Evolutionary conservation across 2,113 vertebrate genomes (phyloP).

Genomic region (Naja naja): DNA sequence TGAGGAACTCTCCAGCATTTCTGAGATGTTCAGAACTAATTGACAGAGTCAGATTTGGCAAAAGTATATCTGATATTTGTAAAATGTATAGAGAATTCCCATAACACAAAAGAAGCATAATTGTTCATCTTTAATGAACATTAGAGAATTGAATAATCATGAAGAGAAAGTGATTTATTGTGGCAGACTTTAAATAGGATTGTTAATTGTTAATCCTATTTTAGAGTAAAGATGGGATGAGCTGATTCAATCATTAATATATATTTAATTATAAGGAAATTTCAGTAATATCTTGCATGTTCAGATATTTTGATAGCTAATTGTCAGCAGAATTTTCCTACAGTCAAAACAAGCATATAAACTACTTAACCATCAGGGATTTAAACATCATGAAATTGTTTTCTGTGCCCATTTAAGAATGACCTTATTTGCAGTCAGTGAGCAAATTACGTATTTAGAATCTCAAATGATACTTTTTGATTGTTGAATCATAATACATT

Average conservation of each 20-base stretch:
- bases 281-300: neutral
- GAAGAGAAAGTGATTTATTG: neutral
- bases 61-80: neutral
- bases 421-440: neutral
- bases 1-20: neutral
- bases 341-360: neutral
- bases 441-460: neutral
- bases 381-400: neutral
- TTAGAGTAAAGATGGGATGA: neutral
- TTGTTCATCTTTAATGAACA: neutral
- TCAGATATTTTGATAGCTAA: neutral
- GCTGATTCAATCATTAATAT: neutral
- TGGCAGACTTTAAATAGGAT: neutral
- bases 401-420: neutral
- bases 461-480: neutral
- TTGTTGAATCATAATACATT: neutral
- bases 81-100: neutral
- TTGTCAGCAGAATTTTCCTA: neutral
- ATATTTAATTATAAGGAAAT: neutral
- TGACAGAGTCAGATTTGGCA: neutral
- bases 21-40: neutral
- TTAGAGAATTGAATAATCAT: neutral
- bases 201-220: neutral
- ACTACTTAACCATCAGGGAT: neutral
- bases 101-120: neutral